Conservation (phyloP, 35 echinoderm and acorn worm genomes). For the Heliocidaris tuberculata region DNA sequence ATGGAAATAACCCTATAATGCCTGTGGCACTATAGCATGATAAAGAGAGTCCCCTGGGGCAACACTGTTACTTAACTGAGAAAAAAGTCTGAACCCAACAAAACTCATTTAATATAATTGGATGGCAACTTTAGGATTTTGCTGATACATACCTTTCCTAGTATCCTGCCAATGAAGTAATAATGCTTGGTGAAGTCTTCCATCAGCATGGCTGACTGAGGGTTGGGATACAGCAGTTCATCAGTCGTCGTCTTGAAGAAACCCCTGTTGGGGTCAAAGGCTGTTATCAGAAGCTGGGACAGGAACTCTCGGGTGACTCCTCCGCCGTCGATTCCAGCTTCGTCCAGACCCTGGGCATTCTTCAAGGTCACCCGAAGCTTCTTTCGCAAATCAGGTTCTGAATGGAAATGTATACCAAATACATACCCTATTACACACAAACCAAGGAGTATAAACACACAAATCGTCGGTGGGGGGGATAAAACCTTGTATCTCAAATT, state of each 20-base stretch:
- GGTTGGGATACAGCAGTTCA: slow-evolving; percentile 82
- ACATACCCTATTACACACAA: neutral
- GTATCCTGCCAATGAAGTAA: slow-evolving; percentile 87
- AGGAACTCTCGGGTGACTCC: slow-evolving; percentile 81
- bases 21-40: too few relatives aligned
- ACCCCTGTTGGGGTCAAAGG: slow-evolving; percentile 90
- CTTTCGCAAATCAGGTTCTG: slow-evolving; percentile 80
- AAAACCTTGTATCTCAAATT: too few relatives aligned
- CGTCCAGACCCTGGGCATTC: slow-evolving; percentile 82
- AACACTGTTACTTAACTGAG: too few relatives aligned
- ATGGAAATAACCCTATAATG: too few relatives aligned
- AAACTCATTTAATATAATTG: too few relatives aligned
- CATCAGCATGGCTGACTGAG: slow-evolving; percentile 63
- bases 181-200: slow-evolving; percentile 83
- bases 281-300: slow-evolving; percentile 71
- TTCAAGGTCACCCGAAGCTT: slow-evolving; percentile 78
- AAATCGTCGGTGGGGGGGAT: too few relatives aligned
- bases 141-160: slow-evolving; percentile 75
- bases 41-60: too few relatives aligned
- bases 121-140: too few relatives aligned
- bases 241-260: slow-evolving; percentile 89
- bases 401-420: neutral
- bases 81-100: too few relatives aligned
- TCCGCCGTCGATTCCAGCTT: slow-evolving; percentile 90
- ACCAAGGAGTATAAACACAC: neutral